Percentiles rank a stretch among this genome's conserved stretches.
phyloP scores from a whole-genome alignment of 2,797 vertebrate genomes.

The Sebastolobus altivelis region DNA sequence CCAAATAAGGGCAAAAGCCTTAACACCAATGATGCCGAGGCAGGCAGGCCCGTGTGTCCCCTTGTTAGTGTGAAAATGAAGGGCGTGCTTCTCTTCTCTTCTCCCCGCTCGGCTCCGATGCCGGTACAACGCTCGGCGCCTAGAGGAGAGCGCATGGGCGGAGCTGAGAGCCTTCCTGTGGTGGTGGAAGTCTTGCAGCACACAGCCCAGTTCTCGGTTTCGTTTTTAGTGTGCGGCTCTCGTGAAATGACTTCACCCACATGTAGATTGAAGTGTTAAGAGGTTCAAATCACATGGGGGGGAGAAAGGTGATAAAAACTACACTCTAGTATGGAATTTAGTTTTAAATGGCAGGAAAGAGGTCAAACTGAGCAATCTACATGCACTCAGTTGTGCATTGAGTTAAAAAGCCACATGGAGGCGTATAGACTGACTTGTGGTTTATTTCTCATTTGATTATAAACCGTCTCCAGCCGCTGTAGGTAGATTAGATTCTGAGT shows the following conservation, averaged over 20 bases:
- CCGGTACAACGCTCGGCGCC: slow-evolving; percentile 16
- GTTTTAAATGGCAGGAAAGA: not conserved
- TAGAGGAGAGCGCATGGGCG: slow-evolving; percentile 33
- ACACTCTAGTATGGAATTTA: not conserved
- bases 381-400: not conserved
- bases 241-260: slow-evolving; percentile 57
- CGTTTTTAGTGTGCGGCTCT: slow-evolving; percentile 63
- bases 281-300: not conserved
- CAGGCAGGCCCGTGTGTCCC: slow-evolving; percentile 38
- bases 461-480: slow-evolving; percentile 20
- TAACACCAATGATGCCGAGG: slow-evolving; percentile 62
- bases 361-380: not conserved
- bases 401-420: slow-evolving; percentile 14
- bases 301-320: not conserved
- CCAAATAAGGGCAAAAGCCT: slow-evolving; percentile 86
- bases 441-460: slow-evolving; percentile 51
- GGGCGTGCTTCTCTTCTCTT: slow-evolving; percentile 40
- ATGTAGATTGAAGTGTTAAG: not conserved
- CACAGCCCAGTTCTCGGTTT: slow-evolving; percentile 66
- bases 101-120: slow-evolving; percentile 12
- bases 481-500: no score
- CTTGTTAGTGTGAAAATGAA: slow-evolving; percentile 43
- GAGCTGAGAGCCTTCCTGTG: slow-evolving; percentile 65
- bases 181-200: slow-evolving; percentile 56
- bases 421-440: slow-evolving; percentile 17